These are phyloP conservation scores for Herminia tarsipennalis DNA, from an alignment of 2,888 invertebrate species.

Conservation along the genomic window DNA sequence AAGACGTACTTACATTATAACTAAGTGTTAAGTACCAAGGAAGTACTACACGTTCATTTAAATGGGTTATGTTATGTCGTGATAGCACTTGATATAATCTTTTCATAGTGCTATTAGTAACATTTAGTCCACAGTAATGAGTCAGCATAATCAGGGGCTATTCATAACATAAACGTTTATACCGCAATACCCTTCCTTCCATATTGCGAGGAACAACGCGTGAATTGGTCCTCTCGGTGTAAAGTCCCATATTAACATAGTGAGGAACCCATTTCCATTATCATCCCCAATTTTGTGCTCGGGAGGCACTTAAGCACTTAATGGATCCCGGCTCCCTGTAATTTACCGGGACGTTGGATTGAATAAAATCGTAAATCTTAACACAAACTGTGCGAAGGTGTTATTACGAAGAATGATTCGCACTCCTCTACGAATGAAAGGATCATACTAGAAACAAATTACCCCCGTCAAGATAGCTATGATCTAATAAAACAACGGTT, in stretches of 20 bases:
- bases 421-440: slow-evolving; percentile 59
- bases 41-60: too few relatives aligned
- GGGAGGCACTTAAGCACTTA: slow-evolving; percentile 84
- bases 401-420: slow-evolving; percentile 76
- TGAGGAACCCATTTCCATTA: slow-evolving; percentile 82
- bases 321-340: slow-evolving; percentile 82
- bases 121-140: slow-evolving; percentile 36
- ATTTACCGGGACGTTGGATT: slow-evolving; percentile 81
- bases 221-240: slow-evolving; percentile 68
- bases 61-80: too few relatives aligned
- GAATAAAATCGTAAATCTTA: slow-evolving; percentile 84
- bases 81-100: slow-evolving; percentile 26
- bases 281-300: slow-evolving; percentile 84
- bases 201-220: slow-evolving; percentile 68
- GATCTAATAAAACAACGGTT: slow-evolving; percentile 42
- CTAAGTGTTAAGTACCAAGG: too few relatives aligned
- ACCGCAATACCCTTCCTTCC: slow-evolving; percentile 52
- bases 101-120: slow-evolving; percentile 25
- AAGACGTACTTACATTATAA: too few relatives aligned
- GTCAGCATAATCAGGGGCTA: slow-evolving; percentile 45
- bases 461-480: slow-evolving; percentile 34
- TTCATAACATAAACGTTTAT: slow-evolving; percentile 54
- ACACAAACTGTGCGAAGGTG: slow-evolving; percentile 72
- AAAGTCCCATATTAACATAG: slow-evolving; percentile 80
- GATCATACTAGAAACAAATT: slow-evolving; percentile 56